Evolutionary conservation across 2,888 invertebrate genomes (phyloP).

Genomic region (Cylindroiulus punctatus): DNA sequence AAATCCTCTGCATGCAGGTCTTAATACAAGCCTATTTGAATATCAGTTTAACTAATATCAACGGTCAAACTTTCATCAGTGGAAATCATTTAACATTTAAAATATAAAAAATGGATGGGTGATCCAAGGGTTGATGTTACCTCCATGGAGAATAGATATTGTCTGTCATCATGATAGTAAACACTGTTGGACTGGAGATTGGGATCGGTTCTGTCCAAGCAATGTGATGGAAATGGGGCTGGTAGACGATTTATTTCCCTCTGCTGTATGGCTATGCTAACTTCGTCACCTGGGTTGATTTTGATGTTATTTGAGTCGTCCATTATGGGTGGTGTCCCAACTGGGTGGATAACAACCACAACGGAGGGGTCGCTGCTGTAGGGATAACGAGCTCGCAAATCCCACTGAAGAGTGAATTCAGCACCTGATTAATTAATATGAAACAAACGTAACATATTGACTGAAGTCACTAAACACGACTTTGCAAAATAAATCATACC

Average conservation of each 20-base stretch:
- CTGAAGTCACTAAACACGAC: not conserved
- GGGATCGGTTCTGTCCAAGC: constrained; percentile 48
- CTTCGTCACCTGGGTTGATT: constrained; percentile 54
- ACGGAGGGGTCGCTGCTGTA: constrained; percentile 52
- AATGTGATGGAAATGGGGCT: constrained; percentile 54
- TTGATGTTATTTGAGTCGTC: constrained; percentile 57
- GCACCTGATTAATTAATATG: constrained; percentile 44
- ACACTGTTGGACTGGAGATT: constrained; percentile 55
- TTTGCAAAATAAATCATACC: not conserved
- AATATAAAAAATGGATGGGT: not conserved
- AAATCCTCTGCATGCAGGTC: constrained; percentile 56
- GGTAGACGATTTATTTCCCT: constrained; percentile 54
- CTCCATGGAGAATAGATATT: constrained; percentile 55
- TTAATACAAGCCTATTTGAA: constrained; percentile 55
- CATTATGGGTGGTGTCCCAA: constrained; percentile 54
- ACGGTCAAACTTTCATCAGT: too few species aligned
- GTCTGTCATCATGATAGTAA: constrained; percentile 53
- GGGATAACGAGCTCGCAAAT: constrained; percentile 50
- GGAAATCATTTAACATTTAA: too few species aligned
- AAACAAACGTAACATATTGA: not conserved
- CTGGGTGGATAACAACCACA: constrained; percentile 54
- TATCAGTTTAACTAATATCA: not conserved
- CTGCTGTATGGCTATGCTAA: constrained; percentile 55
- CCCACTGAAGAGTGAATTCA: constrained; percentile 54
- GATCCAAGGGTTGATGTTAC: not conserved